phyloP scores from a whole-genome alignment of 2,888 invertebrate genomes.

The Tuberolachnus salignus region DNA sequence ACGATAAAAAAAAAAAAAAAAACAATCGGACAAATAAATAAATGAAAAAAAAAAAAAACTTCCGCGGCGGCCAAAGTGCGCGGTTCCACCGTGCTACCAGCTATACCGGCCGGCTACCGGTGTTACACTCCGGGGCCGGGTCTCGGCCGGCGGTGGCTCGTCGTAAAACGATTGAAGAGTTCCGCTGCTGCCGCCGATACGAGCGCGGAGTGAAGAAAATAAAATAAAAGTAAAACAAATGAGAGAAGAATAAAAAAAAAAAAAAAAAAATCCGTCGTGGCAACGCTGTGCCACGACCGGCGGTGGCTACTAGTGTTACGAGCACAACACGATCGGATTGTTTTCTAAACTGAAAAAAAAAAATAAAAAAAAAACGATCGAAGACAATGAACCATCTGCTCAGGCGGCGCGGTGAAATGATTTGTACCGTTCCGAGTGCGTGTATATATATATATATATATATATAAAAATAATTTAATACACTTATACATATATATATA shows the following conservation, averaged over 20 bases:
- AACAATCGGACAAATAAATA: conserved; percentile 43
- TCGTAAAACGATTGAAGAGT: not conserved
- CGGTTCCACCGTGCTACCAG: conserved; percentile 31
- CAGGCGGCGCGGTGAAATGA: conserved; percentile 31
- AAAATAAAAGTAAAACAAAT: conserved; percentile 13
- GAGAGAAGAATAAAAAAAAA: conserved; percentile 45
- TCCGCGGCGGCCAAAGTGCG: not conserved
- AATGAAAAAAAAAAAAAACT: no score
- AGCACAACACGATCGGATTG: conserved; percentile 54
- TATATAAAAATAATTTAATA: no score
- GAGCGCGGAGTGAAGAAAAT: no score
- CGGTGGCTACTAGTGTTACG: conserved; percentile 50
- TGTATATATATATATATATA: not conserved
- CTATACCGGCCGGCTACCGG: conserved; percentile 27
- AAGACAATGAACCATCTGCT: conserved; percentile 56
- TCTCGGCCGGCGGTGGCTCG: conserved; percentile 7
- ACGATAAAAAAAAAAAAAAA: not conserved
- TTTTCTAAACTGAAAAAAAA: conserved; percentile 51
- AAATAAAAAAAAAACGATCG: conserved; percentile 9
- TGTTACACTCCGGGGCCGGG: conserved; percentile 44
- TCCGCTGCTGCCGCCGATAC: no score
- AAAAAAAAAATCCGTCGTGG: conserved; percentile 33
- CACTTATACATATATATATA: no score
- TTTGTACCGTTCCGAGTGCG: conserved; percentile 38
- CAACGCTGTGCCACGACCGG: conserved; percentile 33